Percentiles rank a stretch among this genome's conserved stretches.
phyloP scores from a whole-genome alignment of 1,140 invertebrate genomes.

The Solen grandis region DNA sequence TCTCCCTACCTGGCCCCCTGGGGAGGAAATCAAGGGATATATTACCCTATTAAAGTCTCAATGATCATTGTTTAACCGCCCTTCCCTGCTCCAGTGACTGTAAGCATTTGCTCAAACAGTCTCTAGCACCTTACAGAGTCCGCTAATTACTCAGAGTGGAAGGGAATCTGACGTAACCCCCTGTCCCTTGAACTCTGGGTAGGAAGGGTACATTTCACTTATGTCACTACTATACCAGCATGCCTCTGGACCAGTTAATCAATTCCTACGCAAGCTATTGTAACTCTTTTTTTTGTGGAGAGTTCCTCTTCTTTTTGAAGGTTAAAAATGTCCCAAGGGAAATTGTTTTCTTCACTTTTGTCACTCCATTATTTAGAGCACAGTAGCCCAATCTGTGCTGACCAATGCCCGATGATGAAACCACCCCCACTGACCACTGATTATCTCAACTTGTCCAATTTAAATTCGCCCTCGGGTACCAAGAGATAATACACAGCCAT shows the following conservation, averaged over 20 bases:
- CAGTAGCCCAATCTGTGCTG: not conserved
- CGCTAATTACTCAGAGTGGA: slow-evolving; percentile 30
- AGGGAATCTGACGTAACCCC: slow-evolving; percentile 24
- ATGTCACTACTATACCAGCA: slow-evolving; percentile 18
- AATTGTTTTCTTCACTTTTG: not conserved
- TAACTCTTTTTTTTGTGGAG: not conserved
- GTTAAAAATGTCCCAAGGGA: not conserved
- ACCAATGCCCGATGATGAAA: not conserved
- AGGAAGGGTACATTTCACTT: slow-evolving; percentile 49
- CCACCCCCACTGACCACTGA: not conserved
- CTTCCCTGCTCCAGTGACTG: not conserved
- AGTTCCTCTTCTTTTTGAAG: too few species aligned
- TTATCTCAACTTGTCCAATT: not conserved
- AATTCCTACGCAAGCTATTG: slow-evolving; percentile 22
- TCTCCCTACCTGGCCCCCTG: not conserved
- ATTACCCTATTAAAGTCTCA: slow-evolving; percentile 32
- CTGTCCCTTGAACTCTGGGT: not conserved
- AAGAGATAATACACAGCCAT: too few species aligned
- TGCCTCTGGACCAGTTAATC: slow-evolving; percentile 26
- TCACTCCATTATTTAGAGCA: not conserved
- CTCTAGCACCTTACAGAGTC: slow-evolving; percentile 18
- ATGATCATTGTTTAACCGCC: not conserved
- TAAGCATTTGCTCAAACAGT: slow-evolving; percentile 9
- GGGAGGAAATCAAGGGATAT: slow-evolving; percentile 30
- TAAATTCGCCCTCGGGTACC: not conserved